Percentiles rank a stretch among this genome's conserved stretches.
Evolutionary conservation across 2,797 vertebrate genomes (phyloP).

Genomic region (Tamandua tetradactyla): DNA sequence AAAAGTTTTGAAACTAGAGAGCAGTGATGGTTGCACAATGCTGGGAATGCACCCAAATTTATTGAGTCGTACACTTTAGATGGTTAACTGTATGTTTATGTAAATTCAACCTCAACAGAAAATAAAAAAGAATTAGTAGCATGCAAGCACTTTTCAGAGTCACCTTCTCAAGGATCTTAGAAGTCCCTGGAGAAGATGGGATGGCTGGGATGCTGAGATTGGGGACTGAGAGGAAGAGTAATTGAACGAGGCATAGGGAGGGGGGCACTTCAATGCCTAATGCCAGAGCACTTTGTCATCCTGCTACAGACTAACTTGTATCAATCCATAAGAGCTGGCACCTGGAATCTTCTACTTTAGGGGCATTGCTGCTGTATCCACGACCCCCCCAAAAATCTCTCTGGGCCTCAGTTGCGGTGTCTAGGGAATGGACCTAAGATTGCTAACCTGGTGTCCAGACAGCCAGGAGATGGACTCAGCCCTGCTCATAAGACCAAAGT

Average conservation of each 20-base stretch:
- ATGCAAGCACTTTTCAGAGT: background rate
- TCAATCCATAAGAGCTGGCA: rapidly evolving
- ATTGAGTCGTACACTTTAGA: no score
- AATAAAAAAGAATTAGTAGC: background rate
- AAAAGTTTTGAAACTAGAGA: background rate
- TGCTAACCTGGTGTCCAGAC: background rate
- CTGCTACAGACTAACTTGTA: rapidly evolving
- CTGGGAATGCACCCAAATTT: background rate
- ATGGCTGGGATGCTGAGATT: rapidly evolving
- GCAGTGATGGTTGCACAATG: background rate
- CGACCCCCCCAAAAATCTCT: background rate
- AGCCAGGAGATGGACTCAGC: background rate
- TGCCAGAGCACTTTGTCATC: background rate
- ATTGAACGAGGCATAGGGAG: rapidly evolving
- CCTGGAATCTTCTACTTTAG: background rate
- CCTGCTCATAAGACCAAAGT: background rate
- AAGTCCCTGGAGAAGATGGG: background rate
- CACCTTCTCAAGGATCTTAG: background rate
- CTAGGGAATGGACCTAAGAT: background rate
- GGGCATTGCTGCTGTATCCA: rapidly evolving
- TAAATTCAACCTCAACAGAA: background rate
- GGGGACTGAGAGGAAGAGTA: rapidly evolving
- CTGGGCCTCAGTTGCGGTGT: background rate
- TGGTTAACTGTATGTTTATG: no score
- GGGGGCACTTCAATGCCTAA: no score